A percentile compares a stretch with the other conserved stretches of the same genome.
Evolutionary conservation across 2,113 vertebrate genomes (phyloP).

Genomic region (Uria aalge): DNA sequence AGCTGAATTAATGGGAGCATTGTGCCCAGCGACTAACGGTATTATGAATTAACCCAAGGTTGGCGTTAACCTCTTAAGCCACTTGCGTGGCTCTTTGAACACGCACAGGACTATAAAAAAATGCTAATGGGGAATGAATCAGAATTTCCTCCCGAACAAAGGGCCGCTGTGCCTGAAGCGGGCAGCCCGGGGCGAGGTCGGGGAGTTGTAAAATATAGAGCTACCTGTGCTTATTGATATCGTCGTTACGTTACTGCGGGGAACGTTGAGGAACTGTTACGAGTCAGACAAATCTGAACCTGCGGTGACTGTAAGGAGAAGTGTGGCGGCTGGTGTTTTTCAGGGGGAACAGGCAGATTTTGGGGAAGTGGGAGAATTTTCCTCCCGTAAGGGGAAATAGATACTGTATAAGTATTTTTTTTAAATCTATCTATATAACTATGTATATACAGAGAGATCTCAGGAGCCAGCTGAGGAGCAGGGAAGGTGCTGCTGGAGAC

Average conservation of each 20-base stretch:
- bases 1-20: not conserved
- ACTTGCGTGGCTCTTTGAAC: not conserved
- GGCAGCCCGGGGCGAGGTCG: not conserved
- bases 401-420: not conserved
- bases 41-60: constrained; percentile 34
- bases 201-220: not conserved
- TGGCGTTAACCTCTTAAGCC: not conserved
- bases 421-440: not conserved
- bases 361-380: not conserved
- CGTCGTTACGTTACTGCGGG: not conserved
- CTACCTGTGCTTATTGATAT: not conserved
- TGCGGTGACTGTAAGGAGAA: not conserved
- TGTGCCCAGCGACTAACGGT: constrained; percentile 17
- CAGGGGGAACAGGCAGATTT: not conserved
- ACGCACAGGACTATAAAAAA: not conserved
- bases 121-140: not conserved
- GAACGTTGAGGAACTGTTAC: not conserved
- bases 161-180: not conserved
- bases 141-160: not conserved
- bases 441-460: not conserved
- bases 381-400: not conserved
- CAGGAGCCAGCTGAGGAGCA: not conserved
- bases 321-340: not conserved
- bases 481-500: not conserved
- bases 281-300: not conserved